Base-by-base conservation (phyloP, 2,888 invertebrate species). In the Leptinotarsa rubiginosa region DNA sequence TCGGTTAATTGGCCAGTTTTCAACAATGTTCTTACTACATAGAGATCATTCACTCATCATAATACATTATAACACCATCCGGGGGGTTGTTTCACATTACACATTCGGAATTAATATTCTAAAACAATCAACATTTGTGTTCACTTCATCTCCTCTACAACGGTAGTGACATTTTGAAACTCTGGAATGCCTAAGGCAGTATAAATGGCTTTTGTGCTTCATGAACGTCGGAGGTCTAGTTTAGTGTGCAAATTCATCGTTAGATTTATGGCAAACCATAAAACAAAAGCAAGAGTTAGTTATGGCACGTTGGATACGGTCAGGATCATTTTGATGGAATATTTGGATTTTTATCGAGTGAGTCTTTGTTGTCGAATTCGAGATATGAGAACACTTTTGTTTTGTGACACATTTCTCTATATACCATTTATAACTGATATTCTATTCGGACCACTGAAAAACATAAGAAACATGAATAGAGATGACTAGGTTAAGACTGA, bases 251-350 rank as follows among this genome's bases (percentile, higher is more conserved):
- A 62, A 62, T 41, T 62, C 62, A 31, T 62, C 41, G 41, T n/a
- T 18, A 41, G 41, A 62, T 62, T 62, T 41, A 62, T 62, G 16
- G n/a, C 62, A 10, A 16, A n/a, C 62, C 41, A 62, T 62, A 62
- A 62, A 62, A 62, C 62, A 62, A 41, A 41, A 62, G n/a, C 62
- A 15, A 62, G 62, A 3, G 62, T 62, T 41, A 41, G 62, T 62
- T 62, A 62, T 62, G 31, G 31, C 62, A 62, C 62, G 41, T 41
- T 62, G 62, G 31, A 31, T 62, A 41, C 1, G 62, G 62, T 41
- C 62, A 62, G 62, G 41, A 31, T 62, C n/a, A 18, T 62, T 62
- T n/a, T 62, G n/a, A 41, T 31, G n/a, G n/a, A 13, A n/a, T 62
- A 41, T 62, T 62, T n/a, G n/a, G n/a, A n/a, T 62, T 20, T 62